Percentiles rank a stretch among this genome's conserved stretches.
Conservation (phyloP, 53 echinoderm and acorn worm species). For the Mesocentrotus franciscanus region DNA sequence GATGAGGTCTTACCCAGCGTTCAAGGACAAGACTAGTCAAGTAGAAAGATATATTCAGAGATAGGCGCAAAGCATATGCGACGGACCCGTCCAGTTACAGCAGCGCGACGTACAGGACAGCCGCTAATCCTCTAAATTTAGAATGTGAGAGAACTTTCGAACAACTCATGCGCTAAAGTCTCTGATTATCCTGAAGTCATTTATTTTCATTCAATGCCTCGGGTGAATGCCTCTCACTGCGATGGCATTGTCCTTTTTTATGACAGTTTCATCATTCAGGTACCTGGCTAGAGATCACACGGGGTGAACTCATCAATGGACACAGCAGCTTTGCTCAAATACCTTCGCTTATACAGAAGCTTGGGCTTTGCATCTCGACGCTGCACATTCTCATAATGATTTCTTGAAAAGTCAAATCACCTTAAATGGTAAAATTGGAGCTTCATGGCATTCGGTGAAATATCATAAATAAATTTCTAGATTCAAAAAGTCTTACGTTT, state of each 20-base stretch:
- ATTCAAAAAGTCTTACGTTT: too few species aligned
- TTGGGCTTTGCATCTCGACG: too few species aligned
- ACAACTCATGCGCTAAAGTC: constrained; percentile 41
- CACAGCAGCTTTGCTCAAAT: too few species aligned
- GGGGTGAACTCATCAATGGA: not conserved
- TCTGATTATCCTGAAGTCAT: constrained; percentile 13
- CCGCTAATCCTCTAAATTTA: not conserved
- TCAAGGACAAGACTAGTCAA: constrained; percentile 24
- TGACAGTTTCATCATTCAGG: not conserved
- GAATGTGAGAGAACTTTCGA: constrained; percentile 49
- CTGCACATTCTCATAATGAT: too few species aligned
- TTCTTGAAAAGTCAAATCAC: too few species aligned
- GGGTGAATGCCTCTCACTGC: constrained; percentile 16
- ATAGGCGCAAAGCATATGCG: constrained; percentile 32
- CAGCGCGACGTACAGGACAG: not conserved
- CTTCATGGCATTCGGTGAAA: too few species aligned
- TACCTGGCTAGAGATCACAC: not conserved
- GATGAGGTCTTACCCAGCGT: not conserved
- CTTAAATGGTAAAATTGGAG: too few species aligned
- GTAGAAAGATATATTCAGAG: constrained; percentile 10
- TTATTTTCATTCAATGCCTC: constrained; percentile 21
- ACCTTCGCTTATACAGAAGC: too few species aligned
- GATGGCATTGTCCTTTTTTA: constrained; percentile 45
- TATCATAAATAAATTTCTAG: too few species aligned
- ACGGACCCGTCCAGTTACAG: not conserved